Evolutionary conservation across 2,797 vertebrate genomes (phyloP).

Genomic region (Poeciliopsis turneri): DNA sequence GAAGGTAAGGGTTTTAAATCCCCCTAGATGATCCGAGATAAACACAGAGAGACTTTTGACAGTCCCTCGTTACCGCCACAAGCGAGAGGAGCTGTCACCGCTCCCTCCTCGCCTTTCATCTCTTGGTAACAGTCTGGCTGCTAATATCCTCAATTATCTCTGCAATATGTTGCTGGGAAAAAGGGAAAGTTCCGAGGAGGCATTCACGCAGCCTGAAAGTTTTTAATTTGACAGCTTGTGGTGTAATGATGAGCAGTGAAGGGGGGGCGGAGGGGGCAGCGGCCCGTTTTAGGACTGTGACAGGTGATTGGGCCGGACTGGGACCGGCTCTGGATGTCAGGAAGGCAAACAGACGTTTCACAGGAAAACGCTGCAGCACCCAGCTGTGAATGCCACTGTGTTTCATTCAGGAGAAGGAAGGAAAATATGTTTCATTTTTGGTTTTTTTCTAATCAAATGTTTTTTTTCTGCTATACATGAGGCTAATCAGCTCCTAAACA

Average conservation of each 20-base stretch:
- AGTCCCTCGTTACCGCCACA: slow-evolving; percentile 78
- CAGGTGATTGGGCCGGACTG: slow-evolving; percentile 60
- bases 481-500: neutral
- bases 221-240: slow-evolving; percentile 82
- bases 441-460: neutral
- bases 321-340: slow-evolving; percentile 57
- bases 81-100: slow-evolving; percentile 77
- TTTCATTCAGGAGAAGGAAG: slow-evolving; percentile 23
- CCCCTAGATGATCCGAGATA: slow-evolving; percentile 82
- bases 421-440: neutral
- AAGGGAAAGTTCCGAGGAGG: slow-evolving; percentile 70
- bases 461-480: neutral
- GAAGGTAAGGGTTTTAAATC: slow-evolving; percentile 82
- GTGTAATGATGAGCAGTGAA: slow-evolving; percentile 73
- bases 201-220: slow-evolving; percentile 75
- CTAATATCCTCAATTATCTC: slow-evolving; percentile 85
- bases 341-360: slow-evolving; percentile 56
- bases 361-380: slow-evolving; percentile 11
- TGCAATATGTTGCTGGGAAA: slow-evolving; percentile 76
- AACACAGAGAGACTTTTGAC: slow-evolving; percentile 82
- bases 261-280: slow-evolving; percentile 47
- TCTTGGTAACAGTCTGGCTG: slow-evolving; percentile 78
- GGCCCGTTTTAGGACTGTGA: slow-evolving; percentile 41
- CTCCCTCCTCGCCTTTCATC: slow-evolving; percentile 76
- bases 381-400: slow-evolving; percentile 33